phyloP scores from a whole-genome alignment of 2,888 invertebrate species.

The Boloria euphrosyne region DNA sequence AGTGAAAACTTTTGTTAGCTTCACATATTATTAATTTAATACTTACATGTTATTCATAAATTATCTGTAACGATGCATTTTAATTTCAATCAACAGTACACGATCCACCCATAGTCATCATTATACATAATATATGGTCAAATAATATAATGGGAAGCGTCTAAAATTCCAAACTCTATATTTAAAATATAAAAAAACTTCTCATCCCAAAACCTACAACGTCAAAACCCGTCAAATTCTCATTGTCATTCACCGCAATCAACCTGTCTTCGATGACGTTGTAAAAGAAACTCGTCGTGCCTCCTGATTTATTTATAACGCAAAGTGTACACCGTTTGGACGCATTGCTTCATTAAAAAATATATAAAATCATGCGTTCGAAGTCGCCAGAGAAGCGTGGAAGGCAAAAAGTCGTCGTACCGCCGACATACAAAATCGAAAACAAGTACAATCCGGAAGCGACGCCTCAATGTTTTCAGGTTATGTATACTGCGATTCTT shows the following conservation, averaged over 20 bases:
- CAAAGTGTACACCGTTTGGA: slow-evolving; percentile 42
- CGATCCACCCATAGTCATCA: too few relatives aligned
- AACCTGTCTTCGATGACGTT: slow-evolving; percentile 47
- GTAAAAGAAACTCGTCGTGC: slow-evolving; percentile 46
- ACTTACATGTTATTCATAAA: not conserved
- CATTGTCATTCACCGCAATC: slow-evolving; percentile 50
- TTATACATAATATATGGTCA: not conserved
- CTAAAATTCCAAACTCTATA: slow-evolving; percentile 35
- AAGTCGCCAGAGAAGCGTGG: slow-evolving; percentile 48
- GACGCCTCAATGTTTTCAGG: slow-evolving; percentile 70
- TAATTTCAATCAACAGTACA: too few relatives aligned
- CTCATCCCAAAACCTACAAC: slow-evolving; percentile 36
- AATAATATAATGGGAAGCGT: slow-evolving; percentile 26
- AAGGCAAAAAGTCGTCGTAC: slow-evolving; percentile 47
- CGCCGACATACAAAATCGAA: slow-evolving; percentile 53
- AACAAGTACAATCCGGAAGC: slow-evolving; percentile 63
- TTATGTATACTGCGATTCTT: slow-evolving; percentile 51
- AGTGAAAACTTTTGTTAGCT: too few relatives aligned
- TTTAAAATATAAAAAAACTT: slow-evolving; percentile 37
- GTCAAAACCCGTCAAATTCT: slow-evolving; percentile 47
- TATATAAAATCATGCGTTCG: slow-evolving; percentile 53
- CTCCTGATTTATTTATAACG: slow-evolving; percentile 49
- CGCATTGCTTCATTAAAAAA: slow-evolving; percentile 49
- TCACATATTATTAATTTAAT: too few relatives aligned
- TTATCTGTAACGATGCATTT: not conserved